phyloP scores from a whole-genome alignment of 2,797 vertebrate species.

The Tenualosa ilisha region DNA sequence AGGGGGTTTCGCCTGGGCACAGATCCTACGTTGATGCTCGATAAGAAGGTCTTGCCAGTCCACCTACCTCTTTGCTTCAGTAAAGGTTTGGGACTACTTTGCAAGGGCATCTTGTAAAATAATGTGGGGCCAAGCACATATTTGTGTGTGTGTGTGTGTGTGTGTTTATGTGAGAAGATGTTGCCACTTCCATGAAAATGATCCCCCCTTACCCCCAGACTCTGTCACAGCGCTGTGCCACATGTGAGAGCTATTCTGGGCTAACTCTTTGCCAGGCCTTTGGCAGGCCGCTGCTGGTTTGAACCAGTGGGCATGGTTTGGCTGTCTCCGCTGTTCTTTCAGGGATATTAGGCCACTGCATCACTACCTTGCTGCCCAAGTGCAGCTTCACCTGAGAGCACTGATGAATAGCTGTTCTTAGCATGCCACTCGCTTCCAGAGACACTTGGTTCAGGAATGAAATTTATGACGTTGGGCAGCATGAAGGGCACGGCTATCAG shows the following conservation, averaged over 20 bases:
- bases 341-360: not conserved
- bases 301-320: not conserved
- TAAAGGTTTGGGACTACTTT: not conserved
- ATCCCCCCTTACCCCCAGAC: not conserved
- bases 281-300: not conserved
- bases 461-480: slow-evolving; percentile 42
- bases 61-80: not conserved
- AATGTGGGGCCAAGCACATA: not conserved
- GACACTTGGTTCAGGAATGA: slow-evolving; percentile 40
- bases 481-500: slow-evolving; percentile 44
- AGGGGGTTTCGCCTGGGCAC: not conserved
- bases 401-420: slow-evolving; percentile 30
- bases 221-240: not conserved
- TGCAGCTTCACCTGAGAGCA: slow-evolving; percentile 33
- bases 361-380: not conserved
- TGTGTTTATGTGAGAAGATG: not conserved
- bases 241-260: not conserved
- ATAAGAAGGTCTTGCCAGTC: not conserved
- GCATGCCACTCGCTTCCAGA: slow-evolving; percentile 32
- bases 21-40: not conserved
- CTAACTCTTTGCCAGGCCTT: too few relatives aligned
- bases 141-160: not conserved
- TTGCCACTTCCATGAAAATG: not conserved
- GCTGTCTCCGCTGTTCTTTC: not conserved
- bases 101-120: not conserved